Evolutionary conservation across 2,888 invertebrate genomes (phyloP), one percentile per base, ranked within the genome.

Genomic region (Lepetodrilus schrolli): DNA sequence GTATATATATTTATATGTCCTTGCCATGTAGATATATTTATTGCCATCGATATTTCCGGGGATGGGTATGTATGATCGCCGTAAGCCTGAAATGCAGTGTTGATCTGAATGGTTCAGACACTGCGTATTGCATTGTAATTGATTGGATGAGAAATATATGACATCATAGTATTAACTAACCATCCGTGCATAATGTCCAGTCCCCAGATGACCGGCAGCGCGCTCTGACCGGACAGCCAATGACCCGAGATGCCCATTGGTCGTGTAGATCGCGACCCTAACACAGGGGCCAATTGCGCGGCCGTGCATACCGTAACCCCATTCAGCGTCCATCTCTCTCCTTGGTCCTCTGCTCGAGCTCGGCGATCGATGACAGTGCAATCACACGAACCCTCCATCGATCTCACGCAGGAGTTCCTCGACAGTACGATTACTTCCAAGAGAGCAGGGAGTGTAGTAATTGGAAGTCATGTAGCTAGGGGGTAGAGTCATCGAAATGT

Each of bases 401-500:
- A 58, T 58, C 30, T n/a, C n/a, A 30, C 26, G 34, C 26, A 34
- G 13, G 30, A 58, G 30, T 34, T 7, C n/a, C 34, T 30, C 58
- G 23, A 26, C 58, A 10, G 7, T 17, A 23, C 58, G 58, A 58
- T 58, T 58, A 58, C 26, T 58, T 58, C 58, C 58, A 30, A 30
- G 17, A 58, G 58, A 30, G 58, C 17, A 58, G 58, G 34, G 58
- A 34, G 17, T 10, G 30, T 17, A 58, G 58, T 58, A 58, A 58
- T 58, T 58, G 58, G 58, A 58, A 58, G 58, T 58, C 58, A 58
- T 58, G 58, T 26, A 34, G 26, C 58, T 58, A 17, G 26, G n/a
- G 58, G 58, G 58, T 17, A 58, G 58, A 58, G 21, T 30, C n/a
- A 58, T 23, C 58, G 58, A 58, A 43, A 58, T 30, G 58, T 30